Evolutionary conservation across 1,140 invertebrate genomes (phyloP).

Genomic region (Drosophila rhopaloa): DNA sequence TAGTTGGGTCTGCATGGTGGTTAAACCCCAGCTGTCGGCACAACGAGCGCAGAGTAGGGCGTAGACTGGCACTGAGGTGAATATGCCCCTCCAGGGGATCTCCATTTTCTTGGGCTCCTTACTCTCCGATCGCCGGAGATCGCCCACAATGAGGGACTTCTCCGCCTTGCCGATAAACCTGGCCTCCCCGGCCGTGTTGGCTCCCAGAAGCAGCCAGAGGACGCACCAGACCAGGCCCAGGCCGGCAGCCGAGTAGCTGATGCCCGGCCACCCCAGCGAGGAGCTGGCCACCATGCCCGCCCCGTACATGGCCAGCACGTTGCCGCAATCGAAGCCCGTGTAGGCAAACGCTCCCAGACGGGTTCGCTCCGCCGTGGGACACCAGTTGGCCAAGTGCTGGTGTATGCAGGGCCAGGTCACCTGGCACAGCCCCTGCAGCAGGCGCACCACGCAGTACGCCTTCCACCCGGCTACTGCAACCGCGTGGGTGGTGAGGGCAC

Average conservation of each 20-base stretch:
- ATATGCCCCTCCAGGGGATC: slow-evolving; percentile 91
- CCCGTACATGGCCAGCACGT: slow-evolving; percentile 88
- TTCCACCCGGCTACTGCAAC: slow-evolving; percentile 86
- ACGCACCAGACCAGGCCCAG: slow-evolving; percentile 87
- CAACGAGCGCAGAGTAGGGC: slow-evolving; percentile 93
- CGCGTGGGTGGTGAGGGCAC: slow-evolving; percentile 84
- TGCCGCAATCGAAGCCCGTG: slow-evolving; percentile 89
- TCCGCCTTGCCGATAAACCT: slow-evolving; percentile 87
- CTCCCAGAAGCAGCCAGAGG: slow-evolving; percentile 88
- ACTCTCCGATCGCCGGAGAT: slow-evolving; percentile 43
- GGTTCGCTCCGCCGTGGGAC: slow-evolving; percentile 86
- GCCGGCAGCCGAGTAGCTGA: slow-evolving; percentile 91
- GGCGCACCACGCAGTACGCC: slow-evolving; percentile 87
- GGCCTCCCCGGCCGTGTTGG: slow-evolving; percentile 88
- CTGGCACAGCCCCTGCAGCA: slow-evolving; percentile 91
- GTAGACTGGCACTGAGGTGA: slow-evolving; percentile 92
- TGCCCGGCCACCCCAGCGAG: slow-evolving; percentile 89
- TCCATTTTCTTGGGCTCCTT: slow-evolving; percentile 36
- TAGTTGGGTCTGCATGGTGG: slow-evolving; percentile 95
- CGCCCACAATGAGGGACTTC: slow-evolving; percentile 86
- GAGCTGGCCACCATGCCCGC: slow-evolving; percentile 89
- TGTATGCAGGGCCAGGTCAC: slow-evolving; percentile 92
- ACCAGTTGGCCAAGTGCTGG: slow-evolving; percentile 86
- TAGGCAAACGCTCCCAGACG: slow-evolving; percentile 87
- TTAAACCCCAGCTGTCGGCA: slow-evolving; percentile 97